Evolutionary conservation across 23 tunicate species (phyloP).

Genomic region (Halocynthia aurantium): DNA sequence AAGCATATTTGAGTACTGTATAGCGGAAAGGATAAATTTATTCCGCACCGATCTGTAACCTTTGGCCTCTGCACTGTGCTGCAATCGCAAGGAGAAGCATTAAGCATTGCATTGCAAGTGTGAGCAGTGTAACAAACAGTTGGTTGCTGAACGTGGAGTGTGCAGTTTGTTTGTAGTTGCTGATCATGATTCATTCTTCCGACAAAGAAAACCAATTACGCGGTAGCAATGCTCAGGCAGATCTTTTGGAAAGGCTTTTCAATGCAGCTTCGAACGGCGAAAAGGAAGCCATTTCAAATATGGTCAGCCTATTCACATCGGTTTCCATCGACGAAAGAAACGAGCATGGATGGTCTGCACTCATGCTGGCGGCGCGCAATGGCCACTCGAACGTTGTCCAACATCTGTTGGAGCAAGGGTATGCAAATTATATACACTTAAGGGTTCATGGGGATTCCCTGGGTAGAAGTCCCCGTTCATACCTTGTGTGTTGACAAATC

Average conservation of each 20-base stretch:
- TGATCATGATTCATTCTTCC: too few relatives aligned
- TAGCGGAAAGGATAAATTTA: too few relatives aligned
- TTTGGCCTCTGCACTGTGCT: too few relatives aligned
- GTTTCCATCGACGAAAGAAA: conserved; percentile 44
- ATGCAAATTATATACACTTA: conserved; percentile 3
- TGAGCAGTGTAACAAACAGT: too few relatives aligned
- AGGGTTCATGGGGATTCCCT: not conserved
- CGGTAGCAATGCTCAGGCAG: conserved; percentile 24
- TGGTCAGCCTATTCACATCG: conserved; percentile 27
- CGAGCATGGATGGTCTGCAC: conserved; percentile 76
- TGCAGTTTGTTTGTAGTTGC: too few relatives aligned
- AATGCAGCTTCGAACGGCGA: conserved; percentile 37
- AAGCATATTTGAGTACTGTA: too few relatives aligned
- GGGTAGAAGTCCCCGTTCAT: not conserved
- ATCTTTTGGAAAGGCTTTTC: conserved; percentile 13
- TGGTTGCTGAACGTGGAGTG: too few relatives aligned
- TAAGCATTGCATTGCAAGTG: too few relatives aligned
- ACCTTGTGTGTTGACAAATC: not conserved
- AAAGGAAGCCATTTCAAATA: conserved; percentile 10
- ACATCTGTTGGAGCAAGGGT: conserved; percentile 59
- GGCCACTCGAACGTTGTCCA: conserved; percentile 53
- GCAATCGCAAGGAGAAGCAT: too few relatives aligned
- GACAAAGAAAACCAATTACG: not conserved
- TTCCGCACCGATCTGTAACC: too few relatives aligned
- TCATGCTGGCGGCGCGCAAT: conserved; percentile 91